Base-by-base conservation (phyloP, 1,140 invertebrate genomes). In the Temnothorax nylanderi region DNA sequence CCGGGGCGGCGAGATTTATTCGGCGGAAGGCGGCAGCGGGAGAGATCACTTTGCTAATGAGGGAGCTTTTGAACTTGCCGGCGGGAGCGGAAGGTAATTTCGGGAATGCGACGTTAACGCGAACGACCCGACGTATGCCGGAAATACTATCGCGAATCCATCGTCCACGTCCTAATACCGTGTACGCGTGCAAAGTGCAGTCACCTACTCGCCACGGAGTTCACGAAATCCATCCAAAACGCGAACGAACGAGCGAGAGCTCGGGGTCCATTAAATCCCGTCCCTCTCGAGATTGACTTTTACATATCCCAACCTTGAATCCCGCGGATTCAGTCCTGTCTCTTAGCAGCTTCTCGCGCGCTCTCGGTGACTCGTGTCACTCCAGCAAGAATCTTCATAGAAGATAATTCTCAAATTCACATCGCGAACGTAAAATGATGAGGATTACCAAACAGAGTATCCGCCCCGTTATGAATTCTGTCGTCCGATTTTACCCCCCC, bases 11-110 rank as follows among this genome's bases (percentile, higher is more conserved):
- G 34, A 74, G 65, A 82, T 82, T 82, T 60, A 58, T 44, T 74
- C 54, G 80, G 41, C 26, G 41, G 11, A 82, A 74, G 69, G 74
- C 54, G 41, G 26, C 65, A 44, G 41, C 13, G 51, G 16, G 60
- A 49, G 16, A 47, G 69, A 72, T 82, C 41, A 84, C 69, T 74
- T 84, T 84, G 69, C 80, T 84, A 84, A 84, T 84, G 80, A 84
- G 56, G 69, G 54, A 74, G 80, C 80, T 84, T 84, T 84, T 82
- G 80, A 82, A 82, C 37, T 72, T 32, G 69, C 67, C 54, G 54
- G 34, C 26, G 54, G 54, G 44, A 7, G 3, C 18, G 47, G 44
- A 11, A 34, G 41, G 2, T 74, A 84, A 84, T 84, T 84, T 84
- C 69, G 44, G n/a, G 54, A 62, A 62, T 49, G 69, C 41, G 41